Base-by-base conservation (phyloP, 1,140 invertebrate species). In the Apocrypta bakeri region DNA sequence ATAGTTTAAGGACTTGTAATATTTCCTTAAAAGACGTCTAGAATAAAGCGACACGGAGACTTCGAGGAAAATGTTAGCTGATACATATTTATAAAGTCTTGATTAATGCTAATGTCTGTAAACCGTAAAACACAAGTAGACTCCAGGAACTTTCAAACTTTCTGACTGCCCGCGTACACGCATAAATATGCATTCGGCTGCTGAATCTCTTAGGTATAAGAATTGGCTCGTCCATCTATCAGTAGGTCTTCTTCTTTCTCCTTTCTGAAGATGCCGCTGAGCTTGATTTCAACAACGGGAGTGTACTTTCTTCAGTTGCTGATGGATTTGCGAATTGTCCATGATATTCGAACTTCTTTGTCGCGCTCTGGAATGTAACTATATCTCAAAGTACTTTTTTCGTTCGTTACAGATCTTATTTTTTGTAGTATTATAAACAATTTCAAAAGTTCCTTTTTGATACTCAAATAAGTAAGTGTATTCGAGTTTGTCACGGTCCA, bases 311-410 rank as follows among this genome's bases (percentile, higher is more conserved):
- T 56, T 29, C 48, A 27, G 24, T 4, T n/a, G 12, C 14, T 0
- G 56, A 11, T 42, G 33, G 37, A 21, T 71, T 42, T 71, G 77
- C 33, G 27, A 69, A 79, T 79, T 69, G 14, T 12, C 77, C 64
- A 79, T 79, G 40, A 66, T 25, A 21, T 9, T 71, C 17, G 2
- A 24, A 25, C 33, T 56, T 21, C 17, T 8, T n/a, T 48, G n/a
- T n/a, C n/a, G 27, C 42, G 31, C 31, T 7, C 6, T 74, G n/a
- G 64, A 6, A 56, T 56, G 48, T 84, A 48, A 76, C 66, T 80
- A 27, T 37, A 71, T 71, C 21, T 71, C 6, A 21, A n/a, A 9
- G 7, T 14, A 17, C 40, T 25, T 73, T 37, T 73, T 40, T 75
- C 27, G n/a, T 21, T 64, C 9, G 0, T 40, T 37, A 9, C 27